phyloP scores from a whole-genome alignment of 1,140 invertebrate species.

The Neotoxoptera formosana region DNA sequence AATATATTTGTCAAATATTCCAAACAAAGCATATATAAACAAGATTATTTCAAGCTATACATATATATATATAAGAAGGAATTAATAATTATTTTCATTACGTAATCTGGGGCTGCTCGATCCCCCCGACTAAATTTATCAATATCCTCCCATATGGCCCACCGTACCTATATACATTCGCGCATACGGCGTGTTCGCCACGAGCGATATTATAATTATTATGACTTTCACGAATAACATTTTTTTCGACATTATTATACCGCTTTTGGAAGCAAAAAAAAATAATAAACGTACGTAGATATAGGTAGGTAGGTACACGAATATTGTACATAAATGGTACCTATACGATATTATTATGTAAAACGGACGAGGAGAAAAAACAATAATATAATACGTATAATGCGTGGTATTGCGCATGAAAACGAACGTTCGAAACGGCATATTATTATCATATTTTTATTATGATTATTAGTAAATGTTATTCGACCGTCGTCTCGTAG shows the following conservation, averaged over 20 bases:
- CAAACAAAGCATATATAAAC: too few species aligned
- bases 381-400: neutral
- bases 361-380: neutral
- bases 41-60: too few species aligned
- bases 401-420: neutral
- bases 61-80: too few species aligned
- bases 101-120: too few species aligned
- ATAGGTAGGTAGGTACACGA: neutral
- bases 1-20: too few species aligned
- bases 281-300: too few species aligned
- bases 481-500: too few species aligned
- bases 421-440: neutral
- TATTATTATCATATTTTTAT: too few species aligned
- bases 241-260: neutral
- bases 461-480: conserved; percentile 19
- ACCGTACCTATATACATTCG: too few species aligned
- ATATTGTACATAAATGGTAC: neutral
- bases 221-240: neutral
- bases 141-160: too few species aligned
- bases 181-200: neutral
- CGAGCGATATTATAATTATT: neutral
- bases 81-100: too few species aligned
- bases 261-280: neutral
- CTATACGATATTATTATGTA: neutral
- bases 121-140: too few species aligned